Conservation (phyloP, 2,888 invertebrate genomes). For the Caenorhabditis sp. region DNA sequence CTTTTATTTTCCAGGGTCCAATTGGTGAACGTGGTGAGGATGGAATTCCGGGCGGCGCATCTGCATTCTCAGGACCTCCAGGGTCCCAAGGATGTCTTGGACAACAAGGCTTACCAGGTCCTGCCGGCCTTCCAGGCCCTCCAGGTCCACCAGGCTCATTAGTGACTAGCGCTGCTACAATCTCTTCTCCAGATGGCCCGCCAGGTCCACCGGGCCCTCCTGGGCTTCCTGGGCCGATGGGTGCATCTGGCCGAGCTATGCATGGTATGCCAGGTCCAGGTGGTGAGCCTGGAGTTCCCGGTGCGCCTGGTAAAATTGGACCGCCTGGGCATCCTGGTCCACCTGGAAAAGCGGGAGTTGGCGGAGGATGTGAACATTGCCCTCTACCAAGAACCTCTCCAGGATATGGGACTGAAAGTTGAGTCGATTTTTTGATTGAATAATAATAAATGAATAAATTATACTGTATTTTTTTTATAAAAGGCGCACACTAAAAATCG, state of each 20-base stretch:
- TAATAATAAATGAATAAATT: background rate
- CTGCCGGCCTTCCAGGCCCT: conserved; percentile 26
- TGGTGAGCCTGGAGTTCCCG: conserved; percentile 44
- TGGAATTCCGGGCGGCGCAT: conserved; percentile 29
- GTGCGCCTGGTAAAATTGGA: conserved; percentile 36
- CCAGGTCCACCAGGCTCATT: background rate
- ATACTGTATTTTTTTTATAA: background rate
- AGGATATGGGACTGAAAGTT: conserved; percentile 29
- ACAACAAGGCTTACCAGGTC: conserved; percentile 34
- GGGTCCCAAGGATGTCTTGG: conserved; percentile 43
- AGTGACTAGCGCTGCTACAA: background rate
- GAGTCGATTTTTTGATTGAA: background rate
- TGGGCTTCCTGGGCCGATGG: conserved; percentile 25
- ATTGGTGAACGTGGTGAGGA: conserved; percentile 36
- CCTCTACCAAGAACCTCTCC: conserved; percentile 40
- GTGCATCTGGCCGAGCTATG: conserved; percentile 12
- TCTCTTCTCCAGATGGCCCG: conserved; percentile 2
- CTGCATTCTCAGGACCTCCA: conserved; percentile 38
- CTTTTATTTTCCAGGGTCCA: conserved; percentile 20
- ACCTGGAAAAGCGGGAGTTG: conserved; percentile 23
- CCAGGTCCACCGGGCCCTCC: conserved; percentile 35
- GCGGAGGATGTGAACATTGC: conserved; percentile 39
- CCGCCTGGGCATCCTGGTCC: conserved; percentile 21
- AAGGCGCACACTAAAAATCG: background rate
- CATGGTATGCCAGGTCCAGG: conserved; percentile 42